Conservation (phyloP, 2,113 vertebrate genomes). For the Chaetodon auriga region DNA sequence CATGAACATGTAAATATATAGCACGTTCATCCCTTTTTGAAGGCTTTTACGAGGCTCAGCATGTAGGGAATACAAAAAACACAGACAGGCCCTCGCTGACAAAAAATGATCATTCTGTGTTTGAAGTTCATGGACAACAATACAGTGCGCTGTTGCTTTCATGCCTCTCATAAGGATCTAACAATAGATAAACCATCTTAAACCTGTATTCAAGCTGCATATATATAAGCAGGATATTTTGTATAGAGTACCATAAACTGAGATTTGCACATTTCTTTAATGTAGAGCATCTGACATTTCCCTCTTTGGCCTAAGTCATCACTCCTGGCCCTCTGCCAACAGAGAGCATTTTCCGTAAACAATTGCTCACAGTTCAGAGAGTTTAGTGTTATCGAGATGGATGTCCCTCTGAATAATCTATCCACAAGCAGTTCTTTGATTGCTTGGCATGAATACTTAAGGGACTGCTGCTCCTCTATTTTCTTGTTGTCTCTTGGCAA, state of each 20-base stretch:
- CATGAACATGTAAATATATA: conserved; percentile 39
- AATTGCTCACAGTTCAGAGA: conserved; percentile 52
- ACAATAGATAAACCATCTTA: not conserved
- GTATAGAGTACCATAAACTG: not conserved
- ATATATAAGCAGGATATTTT: not conserved
- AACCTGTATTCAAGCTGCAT: not conserved
- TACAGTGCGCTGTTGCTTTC: not conserved
- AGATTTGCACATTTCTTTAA: conserved; percentile 17
- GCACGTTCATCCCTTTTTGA: conserved; percentile 33
- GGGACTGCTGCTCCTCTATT: conserved; percentile 14
- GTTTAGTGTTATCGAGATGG: conserved; percentile 46
- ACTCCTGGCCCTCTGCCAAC: conserved; percentile 59
- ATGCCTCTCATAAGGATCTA: not conserved
- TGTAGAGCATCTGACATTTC: conserved; percentile 19
- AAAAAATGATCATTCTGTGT: conserved; percentile 3
- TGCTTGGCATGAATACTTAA: conserved; percentile 25
- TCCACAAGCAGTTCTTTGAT: conserved; percentile 41
- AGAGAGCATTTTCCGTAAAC: conserved; percentile 73
- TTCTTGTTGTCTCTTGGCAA: conserved; percentile 10
- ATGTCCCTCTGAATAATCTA: conserved; percentile 53
- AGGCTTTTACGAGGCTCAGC: conserved; percentile 11
- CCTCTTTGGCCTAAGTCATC: conserved; percentile 49
- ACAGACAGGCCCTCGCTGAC: not conserved
- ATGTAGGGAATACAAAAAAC: not conserved
- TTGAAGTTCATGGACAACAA: conserved; percentile 1